These are phyloP conservation scores for Vulpes ferrilata DNA, from an alignment of 2,113 vertebrate genomes.

Conservation along the genomic window DNA sequence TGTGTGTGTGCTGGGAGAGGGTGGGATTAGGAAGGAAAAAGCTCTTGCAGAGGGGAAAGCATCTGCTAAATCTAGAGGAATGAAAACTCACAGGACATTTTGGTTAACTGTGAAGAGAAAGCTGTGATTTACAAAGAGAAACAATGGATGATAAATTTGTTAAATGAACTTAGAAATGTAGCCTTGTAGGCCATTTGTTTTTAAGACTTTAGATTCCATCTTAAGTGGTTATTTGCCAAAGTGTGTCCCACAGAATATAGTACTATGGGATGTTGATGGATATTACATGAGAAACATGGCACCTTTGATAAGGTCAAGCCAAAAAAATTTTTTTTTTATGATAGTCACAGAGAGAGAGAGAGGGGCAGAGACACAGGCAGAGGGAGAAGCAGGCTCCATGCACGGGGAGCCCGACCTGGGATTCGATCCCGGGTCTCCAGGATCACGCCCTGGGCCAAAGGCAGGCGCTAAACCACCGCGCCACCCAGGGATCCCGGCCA, in stretches of 20 bases:
- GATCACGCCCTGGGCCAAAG: no score
- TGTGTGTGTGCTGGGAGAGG: neutral
- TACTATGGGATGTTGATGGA: neutral
- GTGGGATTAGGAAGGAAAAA: neutral
- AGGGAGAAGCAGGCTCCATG: no score
- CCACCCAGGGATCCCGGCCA: neutral
- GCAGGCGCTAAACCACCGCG: no score
- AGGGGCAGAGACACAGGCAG: no score
- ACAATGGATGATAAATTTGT: neutral
- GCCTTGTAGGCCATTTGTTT: neutral
- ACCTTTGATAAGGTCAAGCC: neutral
- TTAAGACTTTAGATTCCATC: neutral
- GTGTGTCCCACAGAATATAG: neutral
- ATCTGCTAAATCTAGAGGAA: neutral
- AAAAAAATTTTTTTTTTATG: neutral
- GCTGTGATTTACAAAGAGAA: neutral
- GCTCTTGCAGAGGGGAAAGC: neutral
- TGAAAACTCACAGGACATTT: neutral
- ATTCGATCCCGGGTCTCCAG: no score
- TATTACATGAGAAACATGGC: neutral
- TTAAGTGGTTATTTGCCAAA: neutral
- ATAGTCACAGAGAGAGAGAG: no score
- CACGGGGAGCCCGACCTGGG: no score
- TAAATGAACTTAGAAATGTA: neutral
- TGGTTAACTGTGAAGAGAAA: neutral